Base-by-base conservation (phyloP, 2,797 vertebrate species). In the Alectoris magna region DNA sequence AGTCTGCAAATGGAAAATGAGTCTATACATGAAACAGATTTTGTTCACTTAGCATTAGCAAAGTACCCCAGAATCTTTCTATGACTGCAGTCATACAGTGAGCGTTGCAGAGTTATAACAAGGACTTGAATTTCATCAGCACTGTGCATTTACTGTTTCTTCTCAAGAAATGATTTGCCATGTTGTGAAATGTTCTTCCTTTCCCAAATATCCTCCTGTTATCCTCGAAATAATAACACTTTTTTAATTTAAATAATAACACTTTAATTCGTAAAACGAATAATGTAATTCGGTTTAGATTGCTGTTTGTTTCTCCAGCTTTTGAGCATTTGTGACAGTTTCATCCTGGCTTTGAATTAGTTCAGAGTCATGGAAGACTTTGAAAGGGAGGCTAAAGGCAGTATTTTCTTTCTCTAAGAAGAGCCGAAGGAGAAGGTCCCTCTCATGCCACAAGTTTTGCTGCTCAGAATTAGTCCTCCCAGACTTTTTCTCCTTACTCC, bases 341-440 rank as follows among this genome's bases (percentile, higher is more conserved):
- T 95, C 84, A 72, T 70, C 70, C 64, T 92, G 79, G 59, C 79
- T 94, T 89, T 94, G 67, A 85, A 87, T 94, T 9, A 92, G 51
- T 75, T 64, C 67, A 81, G 59, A 95, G 63, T 76, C 63, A 69
- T 83, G 76, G 34, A 9, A 70, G 82, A 38, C 56, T 88, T 66
- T 68, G 73, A 44, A 89, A 75, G 49, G 66, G 49, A 60, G 41
- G 67, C 24, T 87, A 46, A 92, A 95, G 72, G 66, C 71, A 59
- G 2, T 90, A 36, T 94, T 96, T 96, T 95, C 67, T 95, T 94
- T 91, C 58, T 55, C 29, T 93, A 84, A 55, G 68, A 88, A 94
- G 60, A 27, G 60, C 26, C 86, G 59, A 80, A 90, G 43, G n/a
- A 91, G 56, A 88, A 80, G 77, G 27, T 27, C 9, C 8, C 19